Evolutionary conservation across 1,140 invertebrate species (phyloP).

Genomic region (Chionoecetes opilio): DNA sequence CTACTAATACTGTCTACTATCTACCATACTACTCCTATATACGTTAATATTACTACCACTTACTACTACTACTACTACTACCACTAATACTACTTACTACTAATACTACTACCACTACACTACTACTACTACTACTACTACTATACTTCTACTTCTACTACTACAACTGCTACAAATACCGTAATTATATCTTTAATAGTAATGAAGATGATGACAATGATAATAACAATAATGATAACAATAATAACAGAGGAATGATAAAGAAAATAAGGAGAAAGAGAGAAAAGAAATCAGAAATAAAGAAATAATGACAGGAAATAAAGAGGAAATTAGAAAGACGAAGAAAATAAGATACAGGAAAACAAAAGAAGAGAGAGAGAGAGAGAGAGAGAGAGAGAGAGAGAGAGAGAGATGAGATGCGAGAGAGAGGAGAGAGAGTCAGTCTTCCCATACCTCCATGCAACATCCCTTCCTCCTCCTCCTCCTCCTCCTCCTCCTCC

Average conservation of each 20-base stretch:
- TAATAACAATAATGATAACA: not conserved
- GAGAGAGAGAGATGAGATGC: not conserved
- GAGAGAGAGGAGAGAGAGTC: not conserved
- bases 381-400: not conserved
- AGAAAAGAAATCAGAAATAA: not conserved
- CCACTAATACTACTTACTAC: not conserved
- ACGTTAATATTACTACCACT: not conserved
- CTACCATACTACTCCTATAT: not conserved
- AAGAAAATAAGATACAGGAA: not conserved
- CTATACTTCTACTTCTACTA: not conserved
- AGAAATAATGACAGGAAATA: not conserved
- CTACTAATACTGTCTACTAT: too few relatives aligned
- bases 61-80: conserved; percentile 12
- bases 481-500: not conserved
- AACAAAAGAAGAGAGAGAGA: not conserved
- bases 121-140: too few relatives aligned
- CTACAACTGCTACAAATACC: not conserved
- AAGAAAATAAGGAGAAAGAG: not conserved
- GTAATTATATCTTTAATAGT: not conserved
- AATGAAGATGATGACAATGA: not conserved
- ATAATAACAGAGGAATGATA: not conserved
- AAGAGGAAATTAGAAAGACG: not conserved
- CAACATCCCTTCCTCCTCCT: not conserved
- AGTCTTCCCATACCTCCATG: not conserved
- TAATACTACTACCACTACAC: not conserved